These are phyloP conservation scores for Crotophaga sulcirostris DNA, from an alignment of 2,113 vertebrate genomes.

Conservation along the genomic window DNA sequence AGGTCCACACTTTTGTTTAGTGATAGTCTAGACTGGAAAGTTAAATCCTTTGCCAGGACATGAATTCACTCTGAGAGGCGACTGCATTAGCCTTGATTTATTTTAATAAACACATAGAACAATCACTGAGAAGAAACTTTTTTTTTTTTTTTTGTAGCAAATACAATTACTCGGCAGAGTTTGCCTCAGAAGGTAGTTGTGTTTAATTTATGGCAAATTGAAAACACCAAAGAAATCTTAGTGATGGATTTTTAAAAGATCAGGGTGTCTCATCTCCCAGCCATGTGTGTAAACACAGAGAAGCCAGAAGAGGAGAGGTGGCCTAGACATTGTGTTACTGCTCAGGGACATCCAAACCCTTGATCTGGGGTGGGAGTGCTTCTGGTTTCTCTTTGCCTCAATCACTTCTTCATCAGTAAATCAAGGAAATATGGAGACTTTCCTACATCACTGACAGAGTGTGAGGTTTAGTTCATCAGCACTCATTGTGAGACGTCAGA, in stretches of 20 bases:
- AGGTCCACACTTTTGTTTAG: not conserved
- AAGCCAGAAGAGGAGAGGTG: not conserved
- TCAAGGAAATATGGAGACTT: rapidly evolving
- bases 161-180: not conserved
- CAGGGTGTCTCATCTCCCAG: not conserved
- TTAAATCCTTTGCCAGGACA: not conserved
- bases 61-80: not conserved
- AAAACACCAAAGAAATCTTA: not conserved
- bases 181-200: not conserved
- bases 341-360: not conserved
- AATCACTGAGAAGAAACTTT: conserved; percentile 6
- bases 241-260: not conserved
- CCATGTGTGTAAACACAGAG: not conserved
- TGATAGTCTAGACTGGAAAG: not conserved
- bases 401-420: not conserved
- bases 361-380: not conserved
- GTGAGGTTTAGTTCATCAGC: not conserved
- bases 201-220: not conserved
- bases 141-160: not conserved
- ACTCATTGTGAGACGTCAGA: not conserved
- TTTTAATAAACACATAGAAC: conserved; percentile 32
- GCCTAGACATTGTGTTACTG: not conserved
- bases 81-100: conserved; percentile 36
- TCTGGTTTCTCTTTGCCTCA: not conserved
- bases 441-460: no score